Evolutionary conservation across 2,797 vertebrate species (phyloP).

Genomic region (Acomys russatus): DNA sequence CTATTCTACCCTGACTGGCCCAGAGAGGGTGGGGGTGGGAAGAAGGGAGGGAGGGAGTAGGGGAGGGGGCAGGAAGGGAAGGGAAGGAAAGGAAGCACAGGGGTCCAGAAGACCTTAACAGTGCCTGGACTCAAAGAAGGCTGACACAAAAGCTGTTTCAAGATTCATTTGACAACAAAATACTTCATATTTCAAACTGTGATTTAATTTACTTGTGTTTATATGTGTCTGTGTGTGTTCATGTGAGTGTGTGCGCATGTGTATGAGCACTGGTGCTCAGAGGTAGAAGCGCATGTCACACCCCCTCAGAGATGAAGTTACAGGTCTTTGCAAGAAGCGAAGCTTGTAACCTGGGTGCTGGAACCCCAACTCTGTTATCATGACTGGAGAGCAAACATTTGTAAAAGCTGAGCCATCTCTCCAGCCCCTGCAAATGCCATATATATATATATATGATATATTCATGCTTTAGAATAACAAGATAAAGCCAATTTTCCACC

Average conservation of each 20-base stretch:
- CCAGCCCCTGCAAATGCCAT: not conserved
- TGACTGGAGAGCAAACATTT: not conserved
- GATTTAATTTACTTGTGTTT: not conserved
- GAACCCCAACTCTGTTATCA: not conserved
- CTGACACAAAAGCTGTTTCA: constrained; percentile 2
- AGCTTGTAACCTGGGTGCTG: not conserved
- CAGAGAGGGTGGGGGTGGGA: too few relatives aligned
- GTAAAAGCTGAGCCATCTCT: not conserved
- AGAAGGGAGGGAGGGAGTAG: too few relatives aligned
- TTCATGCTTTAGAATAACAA: constrained; percentile 1
- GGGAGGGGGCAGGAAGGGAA: not conserved
- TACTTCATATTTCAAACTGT: not conserved
- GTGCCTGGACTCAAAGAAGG: not conserved
- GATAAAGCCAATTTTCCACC: not conserved
- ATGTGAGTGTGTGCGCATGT: not conserved
- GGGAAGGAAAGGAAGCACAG: not conserved
- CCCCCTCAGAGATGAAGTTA: too few relatives aligned
- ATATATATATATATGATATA: not conserved
- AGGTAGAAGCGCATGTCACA: not conserved
- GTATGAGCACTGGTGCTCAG: not conserved
- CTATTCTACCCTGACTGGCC: not conserved
- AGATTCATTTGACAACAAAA: not conserved
- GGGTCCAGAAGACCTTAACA: not conserved
- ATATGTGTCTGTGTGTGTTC: not conserved
- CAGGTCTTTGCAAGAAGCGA: not conserved